Evolutionary conservation across 2,113 vertebrate genomes (phyloP), one percentile per base, ranked within the genome.

Genomic region (Verasper variegatus): DNA sequence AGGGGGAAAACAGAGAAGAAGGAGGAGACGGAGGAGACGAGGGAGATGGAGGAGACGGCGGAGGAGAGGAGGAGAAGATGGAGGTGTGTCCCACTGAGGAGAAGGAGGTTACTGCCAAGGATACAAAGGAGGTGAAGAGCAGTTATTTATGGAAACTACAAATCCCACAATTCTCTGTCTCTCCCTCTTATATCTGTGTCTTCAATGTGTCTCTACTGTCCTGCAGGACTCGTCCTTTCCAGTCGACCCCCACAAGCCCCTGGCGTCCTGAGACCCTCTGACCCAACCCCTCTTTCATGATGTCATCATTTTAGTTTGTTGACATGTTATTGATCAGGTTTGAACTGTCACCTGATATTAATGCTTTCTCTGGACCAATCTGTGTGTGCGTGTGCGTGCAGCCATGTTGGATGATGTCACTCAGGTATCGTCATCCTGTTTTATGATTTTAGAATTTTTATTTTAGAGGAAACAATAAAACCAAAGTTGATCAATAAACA

Each of bases 21-120:
- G 31, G 59, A 40, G 91, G 71, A 27, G 55, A 63, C 0, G 3
- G n/a, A 1, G 94, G 88, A 63, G 93, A 87, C 95, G 71, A 94
- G 96, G 76, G 93, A 95, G 73, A 96, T 93, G 78, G 92, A 92
- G 5, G 92, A 80, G n/a, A 2, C 62, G 93, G 47, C 92, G 78
- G 92, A 92, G 5, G 92, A 80, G n/a, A 2, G 66, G 93, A 51
- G 94, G 89, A 64, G 92, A 88, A 96, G 71, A 94, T 96, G 76
- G 93, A 95, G 73, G 96, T 93, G 78, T 95, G 95, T 67, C 71
- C 82, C 2, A 31, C 55, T 12, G 92, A 92, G 5, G 92, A 81
- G 82, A 94, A 96, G 78, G 2, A 61, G 0, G 96, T 96, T 76
- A 2, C 63, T 0, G 96, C 27, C 2, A 80, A 96, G 86, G 92